Evolutionary conservation across 23 tunicate genomes (phyloP), one percentile per base, ranked within the genome.

Genomic region (Phallusia fumigata): DNA sequence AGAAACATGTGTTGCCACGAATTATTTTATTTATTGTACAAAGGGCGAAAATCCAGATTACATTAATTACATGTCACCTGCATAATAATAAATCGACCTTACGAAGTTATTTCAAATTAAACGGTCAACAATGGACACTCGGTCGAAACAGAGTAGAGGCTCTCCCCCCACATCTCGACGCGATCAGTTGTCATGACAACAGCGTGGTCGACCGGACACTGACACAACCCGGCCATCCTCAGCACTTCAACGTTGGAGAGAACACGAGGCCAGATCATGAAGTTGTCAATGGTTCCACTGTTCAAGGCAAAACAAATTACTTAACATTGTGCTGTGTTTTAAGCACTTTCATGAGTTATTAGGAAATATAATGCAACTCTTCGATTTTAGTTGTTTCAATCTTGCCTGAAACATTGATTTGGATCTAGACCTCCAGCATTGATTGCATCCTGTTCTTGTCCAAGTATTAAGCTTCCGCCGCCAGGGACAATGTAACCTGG

Each of bases 181-280:
- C 78, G 40, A 33, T 74, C 78, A 13, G 22, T 33, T 33, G 78
- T 74, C 35, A 74, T 30, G 78, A 74, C 78, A 74, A 74, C 45
- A 33, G 78, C 78, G 78, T 74, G 45, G 30, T 74, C 78, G 40
- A 33, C 16, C 30, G 78, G 78, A 74, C 78, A 74, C 10, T 33
- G 44, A 74, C 78, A 8, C 69, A 58, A 21, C 28, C 15, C 69
- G 2, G 15, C 69, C 15, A 58, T 58, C 28, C 69, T 58, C 69
- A 58, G 28, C 28, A 58, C 69, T 58, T 58, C 69, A 11, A 58
- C 69, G 69, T 58, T 11, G 26, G 45, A 74, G 28, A 58, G 69
- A 21, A 58, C 69, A 58, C 69, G 69, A 21, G 69, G 69, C 69
- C 69, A 58, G 69, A 58, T 58, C 69, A 58, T 58, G 13, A 58